Evolutionary conservation across 2,797 vertebrate genomes (phyloP), one percentile per base, ranked within the genome.

Genomic region (Crocodylus rhombifer): DNA sequence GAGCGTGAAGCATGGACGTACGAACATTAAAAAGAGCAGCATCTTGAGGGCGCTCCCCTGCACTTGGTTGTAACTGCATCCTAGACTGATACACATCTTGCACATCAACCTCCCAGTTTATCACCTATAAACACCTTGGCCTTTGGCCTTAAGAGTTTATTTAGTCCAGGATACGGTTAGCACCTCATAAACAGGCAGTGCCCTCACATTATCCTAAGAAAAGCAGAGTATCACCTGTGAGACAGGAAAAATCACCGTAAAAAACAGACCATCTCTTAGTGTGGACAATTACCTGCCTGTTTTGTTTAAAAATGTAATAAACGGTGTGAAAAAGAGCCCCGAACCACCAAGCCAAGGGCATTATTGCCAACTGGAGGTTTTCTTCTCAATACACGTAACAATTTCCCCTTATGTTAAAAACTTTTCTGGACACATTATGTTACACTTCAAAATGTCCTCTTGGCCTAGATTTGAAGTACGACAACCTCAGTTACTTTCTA

Each of bases 41-140:
- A 84, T 89, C 78, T 30, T 79, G 71, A 94, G 74, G 86, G 83
- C 89, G 88, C 65, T 94, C 84, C 80, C 21, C 73, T 0, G 58
- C 23, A 90, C 82, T 42, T 69, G 76, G 83, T 55, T 91, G 91
- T 82, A 91, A 77, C 85, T 88, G 58, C 71, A 93, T 93, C 94
- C 91, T 93, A 85, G 67, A 87, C 95, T 95, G 97, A 97, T 95
- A 96, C 94, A 95, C 87, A 92, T 96, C 93, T 96, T 97, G 88
- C 84, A 95, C 94, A 96, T 97, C 95, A 95, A 92, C 91, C 94
- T 83, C 84, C 2, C 5, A 92, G 87, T 94, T 95, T 96, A 96
- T 91, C 95, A 96, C 95, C 95, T 92, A 97, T 97, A 97, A 97
- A 97, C 95, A 95, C 97, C 94, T 64, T 90, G 82, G 91, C 95